Conservation (phyloP, 2,888 invertebrate genomes). For the Pandemis corylana region DNA sequence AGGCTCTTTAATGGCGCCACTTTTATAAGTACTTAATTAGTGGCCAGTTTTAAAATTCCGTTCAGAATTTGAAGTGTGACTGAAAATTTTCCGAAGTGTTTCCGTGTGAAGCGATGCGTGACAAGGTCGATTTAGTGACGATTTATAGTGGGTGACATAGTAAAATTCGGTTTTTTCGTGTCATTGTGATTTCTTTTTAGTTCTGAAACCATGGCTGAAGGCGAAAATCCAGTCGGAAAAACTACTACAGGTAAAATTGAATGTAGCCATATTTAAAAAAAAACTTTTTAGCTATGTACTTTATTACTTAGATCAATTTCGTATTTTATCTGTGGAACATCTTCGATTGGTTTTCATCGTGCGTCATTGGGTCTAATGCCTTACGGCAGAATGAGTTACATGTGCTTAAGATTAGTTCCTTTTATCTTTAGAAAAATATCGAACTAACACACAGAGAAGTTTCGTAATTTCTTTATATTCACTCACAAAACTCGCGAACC, state of each 20-base stretch:
- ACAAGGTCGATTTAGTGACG: constrained; percentile 57
- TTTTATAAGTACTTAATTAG: not conserved
- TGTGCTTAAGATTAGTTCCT: not conserved
- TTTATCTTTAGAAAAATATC: not conserved
- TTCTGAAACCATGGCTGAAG: constrained; percentile 33
- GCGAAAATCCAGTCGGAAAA: constrained; percentile 49
- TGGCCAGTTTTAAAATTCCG: constrained; percentile 10
- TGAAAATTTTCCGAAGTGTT: constrained; percentile 49
- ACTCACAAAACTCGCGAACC: too few relatives aligned
- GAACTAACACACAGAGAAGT: not conserved
- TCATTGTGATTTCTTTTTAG: constrained; percentile 28
- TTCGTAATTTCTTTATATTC: not conserved
- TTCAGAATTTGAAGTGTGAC: constrained; percentile 35
- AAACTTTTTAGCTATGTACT: not conserved
- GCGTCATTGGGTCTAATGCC: not conserved
- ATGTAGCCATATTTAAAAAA: constrained; percentile 21
- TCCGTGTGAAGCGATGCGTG: constrained; percentile 55
- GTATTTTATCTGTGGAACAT: not conserved
- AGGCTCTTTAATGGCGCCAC: constrained; percentile 29
- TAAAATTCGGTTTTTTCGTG: constrained; percentile 31
- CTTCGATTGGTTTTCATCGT: not conserved
- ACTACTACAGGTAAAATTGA: constrained; percentile 47
- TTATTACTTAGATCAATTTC: not conserved
- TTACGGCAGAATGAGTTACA: not conserved
- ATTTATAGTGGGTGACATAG: constrained; percentile 52